phyloP scores from a whole-genome alignment of 2,888 invertebrate genomes.

The Temnothorax ravouxi region DNA sequence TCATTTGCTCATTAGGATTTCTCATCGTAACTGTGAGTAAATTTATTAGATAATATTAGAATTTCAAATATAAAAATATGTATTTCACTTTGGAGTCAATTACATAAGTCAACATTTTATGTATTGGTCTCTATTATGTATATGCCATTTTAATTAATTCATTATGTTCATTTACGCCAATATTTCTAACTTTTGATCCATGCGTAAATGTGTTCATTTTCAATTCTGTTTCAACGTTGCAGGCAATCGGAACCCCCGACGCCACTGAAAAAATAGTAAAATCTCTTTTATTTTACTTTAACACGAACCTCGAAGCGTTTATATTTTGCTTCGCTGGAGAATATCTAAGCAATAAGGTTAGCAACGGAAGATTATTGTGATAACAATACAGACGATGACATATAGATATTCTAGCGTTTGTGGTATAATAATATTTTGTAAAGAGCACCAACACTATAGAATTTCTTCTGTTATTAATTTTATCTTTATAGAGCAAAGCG shows the following conservation, averaged over 20 bases:
- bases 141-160: neutral
- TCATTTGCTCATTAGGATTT: constrained; percentile 67
- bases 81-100: neutral
- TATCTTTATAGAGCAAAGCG: constrained; percentile 4
- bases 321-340: constrained; percentile 74
- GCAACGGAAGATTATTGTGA: neutral
- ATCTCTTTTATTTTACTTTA: constrained; percentile 61
- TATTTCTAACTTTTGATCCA: neutral
- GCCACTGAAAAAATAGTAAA: constrained; percentile 56
- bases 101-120: neutral
- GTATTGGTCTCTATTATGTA: neutral
- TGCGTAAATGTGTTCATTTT: neutral
- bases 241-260: constrained; percentile 61
- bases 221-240: neutral
- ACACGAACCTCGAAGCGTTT: constrained; percentile 62
- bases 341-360: constrained; percentile 71
- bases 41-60: constrained; percentile 5
- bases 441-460: neutral
- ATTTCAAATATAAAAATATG: neutral
- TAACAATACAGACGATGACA: neutral
- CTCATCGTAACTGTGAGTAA: constrained; percentile 67
- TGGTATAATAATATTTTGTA: neutral
- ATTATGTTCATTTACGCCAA: neutral
- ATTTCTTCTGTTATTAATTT: neutral
- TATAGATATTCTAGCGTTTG: neutral